A percentile compares a stretch with the other conserved stretches of the same genome.
phyloP scores from a whole-genome alignment of 2,113 vertebrate species.

The Odontesthes bonariensis region DNA sequence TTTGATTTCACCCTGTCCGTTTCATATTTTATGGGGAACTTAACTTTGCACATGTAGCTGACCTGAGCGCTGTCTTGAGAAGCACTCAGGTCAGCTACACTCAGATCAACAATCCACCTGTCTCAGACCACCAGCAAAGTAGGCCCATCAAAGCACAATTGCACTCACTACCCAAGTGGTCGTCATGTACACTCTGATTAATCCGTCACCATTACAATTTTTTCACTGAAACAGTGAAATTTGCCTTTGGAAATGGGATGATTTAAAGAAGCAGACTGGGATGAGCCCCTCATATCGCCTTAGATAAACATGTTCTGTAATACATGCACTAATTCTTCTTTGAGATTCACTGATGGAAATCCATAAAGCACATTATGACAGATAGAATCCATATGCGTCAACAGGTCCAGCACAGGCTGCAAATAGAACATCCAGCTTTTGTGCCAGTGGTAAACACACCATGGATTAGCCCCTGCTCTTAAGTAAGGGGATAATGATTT shows the following conservation, averaged over 20 bases:
- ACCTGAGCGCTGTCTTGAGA: no score
- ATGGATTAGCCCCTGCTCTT: constrained; percentile 70
- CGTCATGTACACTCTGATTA: constrained; percentile 37
- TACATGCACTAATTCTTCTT: constrained; percentile 41
- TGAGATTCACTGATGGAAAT: constrained; percentile 48
- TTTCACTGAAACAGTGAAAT: constrained; percentile 45
- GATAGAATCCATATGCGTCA: constrained; percentile 51
- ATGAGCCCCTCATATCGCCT: constrained; percentile 46
- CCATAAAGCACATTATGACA: constrained; percentile 57
- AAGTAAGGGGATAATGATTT: constrained; percentile 67
- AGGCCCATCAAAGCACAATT: constrained; percentile 23
- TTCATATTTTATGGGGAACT: not conserved
- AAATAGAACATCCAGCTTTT: constrained; percentile 73
- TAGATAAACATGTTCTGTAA: constrained; percentile 57
- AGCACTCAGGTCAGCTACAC: not conserved
- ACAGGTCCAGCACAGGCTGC: constrained; percentile 38
- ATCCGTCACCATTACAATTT: constrained; percentile 53
- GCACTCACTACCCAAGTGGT: constrained; percentile 31
- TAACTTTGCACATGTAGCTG: constrained; percentile 14
- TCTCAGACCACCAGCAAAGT: constrained; percentile 27
- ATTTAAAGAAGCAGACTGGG: constrained; percentile 44
- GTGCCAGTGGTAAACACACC: constrained; percentile 66
- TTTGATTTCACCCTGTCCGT: no score
- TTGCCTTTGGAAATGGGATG: constrained; percentile 33
- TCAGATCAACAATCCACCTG: constrained; percentile 31